Percentiles rank a stretch among this genome's conserved stretches.
phyloP scores from a whole-genome alignment of 2,888 invertebrate species.

The Ichneumon xanthorius region DNA sequence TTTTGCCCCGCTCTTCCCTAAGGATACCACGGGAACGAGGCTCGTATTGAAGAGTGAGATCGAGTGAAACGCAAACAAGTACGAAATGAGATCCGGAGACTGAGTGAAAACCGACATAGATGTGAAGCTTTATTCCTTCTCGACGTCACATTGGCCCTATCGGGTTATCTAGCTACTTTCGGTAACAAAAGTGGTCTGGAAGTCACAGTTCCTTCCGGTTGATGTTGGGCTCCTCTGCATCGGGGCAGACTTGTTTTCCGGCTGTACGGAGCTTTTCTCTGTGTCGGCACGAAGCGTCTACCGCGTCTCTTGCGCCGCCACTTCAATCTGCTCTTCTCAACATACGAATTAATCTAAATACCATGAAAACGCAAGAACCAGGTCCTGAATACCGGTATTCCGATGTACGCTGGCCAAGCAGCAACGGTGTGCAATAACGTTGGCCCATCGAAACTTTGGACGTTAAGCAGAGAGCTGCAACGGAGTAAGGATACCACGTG shows the following conservation, averaged over 20 bases:
- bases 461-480: neutral
- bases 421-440: neutral
- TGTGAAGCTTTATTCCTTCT: constrained; percentile 10
- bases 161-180: constrained; percentile 47
- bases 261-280: neutral
- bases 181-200: constrained; percentile 9
- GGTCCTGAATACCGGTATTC: neutral
- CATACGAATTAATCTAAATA: neutral
- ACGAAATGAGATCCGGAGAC: neutral
- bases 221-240: neutral
- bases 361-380: neutral
- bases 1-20: neutral
- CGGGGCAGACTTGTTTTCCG: no score
- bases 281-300: neutral
- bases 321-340: neutral
- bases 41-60: neutral
- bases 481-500: neutral
- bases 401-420: neutral
- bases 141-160: constrained; percentile 42
- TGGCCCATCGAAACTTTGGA: neutral
- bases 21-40: neutral
- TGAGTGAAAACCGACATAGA: neutral
- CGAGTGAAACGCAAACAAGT: neutral
- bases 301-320: no score
- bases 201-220: constrained; percentile 32